A percentile compares a stretch with the other conserved stretches of the same genome.
These are phyloP conservation scores for Leuciscus idus DNA, from an alignment of 2,113 vertebrate genomes.

Conservation along the genomic window DNA sequence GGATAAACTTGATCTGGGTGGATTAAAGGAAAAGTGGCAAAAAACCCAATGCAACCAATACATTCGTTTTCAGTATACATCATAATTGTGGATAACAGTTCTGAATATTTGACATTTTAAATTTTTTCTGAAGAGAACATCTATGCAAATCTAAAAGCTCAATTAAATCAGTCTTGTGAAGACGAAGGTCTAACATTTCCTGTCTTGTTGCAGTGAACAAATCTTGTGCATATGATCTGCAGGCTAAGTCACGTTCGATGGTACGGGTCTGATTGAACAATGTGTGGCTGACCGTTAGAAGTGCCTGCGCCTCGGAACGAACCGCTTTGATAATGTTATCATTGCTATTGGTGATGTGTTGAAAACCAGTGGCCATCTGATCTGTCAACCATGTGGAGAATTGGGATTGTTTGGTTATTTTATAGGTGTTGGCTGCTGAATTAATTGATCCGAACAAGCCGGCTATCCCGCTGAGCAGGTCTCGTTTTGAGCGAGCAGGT, in stretches of 20 bases:
- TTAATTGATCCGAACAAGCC: too few species aligned
- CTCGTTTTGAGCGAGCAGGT: not conserved
- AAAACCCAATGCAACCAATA: too few species aligned
- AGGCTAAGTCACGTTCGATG: conserved; percentile 32
- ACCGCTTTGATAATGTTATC: conserved; percentile 17
- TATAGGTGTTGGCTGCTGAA: not conserved
- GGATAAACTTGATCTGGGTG: too few species aligned
- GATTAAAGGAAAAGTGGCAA: too few species aligned
- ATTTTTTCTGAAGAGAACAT: not conserved
- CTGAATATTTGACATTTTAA: not conserved
- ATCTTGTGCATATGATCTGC: conserved; percentile 2
- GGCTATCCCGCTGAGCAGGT: not conserved
- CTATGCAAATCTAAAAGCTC: not conserved
- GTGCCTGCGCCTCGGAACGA: not conserved
- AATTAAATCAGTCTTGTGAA: conserved; percentile 4
- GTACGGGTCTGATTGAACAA: conserved; percentile 24
- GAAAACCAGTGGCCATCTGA: not conserved
- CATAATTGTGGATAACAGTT: too few species aligned
- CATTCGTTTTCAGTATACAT: too few species aligned
- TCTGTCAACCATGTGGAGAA: not conserved
- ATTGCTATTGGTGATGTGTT: conserved; percentile 5
- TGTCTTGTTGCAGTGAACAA: not conserved
- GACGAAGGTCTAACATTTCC: not conserved
- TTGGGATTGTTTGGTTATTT: conserved; percentile 12
- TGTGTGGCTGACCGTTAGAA: not conserved